Conservation (phyloP, 2,888 invertebrate species). For the Ectemnius lituratus region DNA sequence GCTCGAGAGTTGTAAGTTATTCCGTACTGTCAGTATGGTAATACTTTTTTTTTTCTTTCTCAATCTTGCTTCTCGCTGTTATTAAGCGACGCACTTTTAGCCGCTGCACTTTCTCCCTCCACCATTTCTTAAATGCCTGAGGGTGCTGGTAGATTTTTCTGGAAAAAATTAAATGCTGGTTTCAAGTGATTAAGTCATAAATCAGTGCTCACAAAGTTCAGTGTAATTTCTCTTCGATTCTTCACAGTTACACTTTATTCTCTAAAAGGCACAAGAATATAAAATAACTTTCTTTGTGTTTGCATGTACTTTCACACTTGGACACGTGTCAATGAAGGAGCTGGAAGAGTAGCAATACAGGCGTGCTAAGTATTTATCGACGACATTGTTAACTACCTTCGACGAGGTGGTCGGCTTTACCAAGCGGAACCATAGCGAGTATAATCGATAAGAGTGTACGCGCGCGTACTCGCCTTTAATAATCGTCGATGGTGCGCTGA, state of each 20-base stretch:
- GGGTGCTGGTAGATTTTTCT: no score
- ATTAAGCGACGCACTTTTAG: neutral
- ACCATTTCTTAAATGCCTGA: no score
- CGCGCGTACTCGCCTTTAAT: slow-evolving; percentile 43
- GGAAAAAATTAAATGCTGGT: no score
- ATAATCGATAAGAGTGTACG: slow-evolving; percentile 20
- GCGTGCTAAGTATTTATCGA: slow-evolving; percentile 16
- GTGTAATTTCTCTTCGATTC: no score
- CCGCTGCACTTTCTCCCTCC: no score
- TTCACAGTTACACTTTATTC: no score
- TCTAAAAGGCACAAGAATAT: no score
- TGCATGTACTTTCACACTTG: no score
- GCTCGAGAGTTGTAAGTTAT: slow-evolving; percentile 9
- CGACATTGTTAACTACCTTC: slow-evolving; percentile 6
- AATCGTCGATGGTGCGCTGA: slow-evolving; percentile 48
- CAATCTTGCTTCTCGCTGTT: neutral
- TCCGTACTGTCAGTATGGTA: slow-evolving; percentile 31
- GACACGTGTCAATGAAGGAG: neutral
- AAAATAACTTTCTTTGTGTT: no score
- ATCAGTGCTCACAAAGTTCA: no score
- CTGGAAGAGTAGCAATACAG: slow-evolving; percentile 13
- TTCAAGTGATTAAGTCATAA: no score
- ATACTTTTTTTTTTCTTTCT: slow-evolving; percentile 11
- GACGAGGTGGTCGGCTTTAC: slow-evolving; percentile 29
- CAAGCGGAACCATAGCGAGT: slow-evolving; percentile 21